Percentiles rank a stretch among this genome's conserved stretches.
Conservation (phyloP, 23 tunicate genomes). For the Ascidia mentula region DNA sequence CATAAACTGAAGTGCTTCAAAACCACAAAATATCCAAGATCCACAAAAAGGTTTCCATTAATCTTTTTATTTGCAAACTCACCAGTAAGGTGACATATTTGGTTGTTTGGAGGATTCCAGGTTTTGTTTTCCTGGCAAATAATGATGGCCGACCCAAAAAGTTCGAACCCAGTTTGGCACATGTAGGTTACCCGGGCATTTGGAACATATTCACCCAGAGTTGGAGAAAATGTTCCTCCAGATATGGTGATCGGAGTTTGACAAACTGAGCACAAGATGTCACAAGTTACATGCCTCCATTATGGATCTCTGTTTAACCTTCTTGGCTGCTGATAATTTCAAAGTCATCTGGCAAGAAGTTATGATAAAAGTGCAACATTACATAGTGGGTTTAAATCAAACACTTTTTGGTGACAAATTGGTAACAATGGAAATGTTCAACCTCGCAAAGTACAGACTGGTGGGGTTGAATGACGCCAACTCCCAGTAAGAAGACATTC, state of each 20-base stretch:
- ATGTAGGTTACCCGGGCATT: not conserved
- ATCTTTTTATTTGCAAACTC: not conserved
- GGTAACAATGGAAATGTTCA: no score
- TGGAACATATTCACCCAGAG: not conserved
- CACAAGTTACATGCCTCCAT: not conserved
- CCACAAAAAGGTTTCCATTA: no score
- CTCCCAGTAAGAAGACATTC: not conserved
- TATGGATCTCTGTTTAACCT: no score
- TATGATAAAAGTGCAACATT: no score
- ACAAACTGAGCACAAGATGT: not conserved
- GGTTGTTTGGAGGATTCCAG: not conserved
- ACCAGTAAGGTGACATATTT: constrained; percentile 1
- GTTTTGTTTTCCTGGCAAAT: not conserved
- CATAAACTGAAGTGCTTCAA: no score
- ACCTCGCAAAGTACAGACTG: not conserved
- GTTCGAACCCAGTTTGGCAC: not conserved
- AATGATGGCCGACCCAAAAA: not conserved
- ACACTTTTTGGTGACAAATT: not conserved
- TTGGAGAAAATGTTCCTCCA: not conserved
- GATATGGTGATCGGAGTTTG: not conserved
- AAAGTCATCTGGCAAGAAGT: no score
- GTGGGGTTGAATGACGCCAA: not conserved
- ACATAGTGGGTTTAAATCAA: no score
- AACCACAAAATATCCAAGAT: no score
- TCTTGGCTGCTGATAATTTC: no score